Evolutionary conservation across 2,113 vertebrate genomes (phyloP).

Genomic region (Saccopteryx bilineata): DNA sequence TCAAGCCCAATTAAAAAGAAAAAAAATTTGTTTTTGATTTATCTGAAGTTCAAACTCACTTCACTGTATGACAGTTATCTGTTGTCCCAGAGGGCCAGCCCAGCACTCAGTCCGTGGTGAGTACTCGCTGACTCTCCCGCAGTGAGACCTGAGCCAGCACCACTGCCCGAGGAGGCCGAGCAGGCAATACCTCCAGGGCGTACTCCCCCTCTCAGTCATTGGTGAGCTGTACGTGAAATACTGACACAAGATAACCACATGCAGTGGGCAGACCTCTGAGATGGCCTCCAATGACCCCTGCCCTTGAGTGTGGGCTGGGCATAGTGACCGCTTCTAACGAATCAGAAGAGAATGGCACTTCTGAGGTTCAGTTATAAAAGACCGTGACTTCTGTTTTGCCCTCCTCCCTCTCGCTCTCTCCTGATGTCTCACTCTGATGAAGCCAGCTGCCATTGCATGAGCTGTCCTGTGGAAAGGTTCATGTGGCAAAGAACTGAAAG

Average conservation of each 20-base stretch:
- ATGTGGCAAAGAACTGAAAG: background rate
- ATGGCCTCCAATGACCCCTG: background rate
- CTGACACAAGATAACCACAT: background rate
- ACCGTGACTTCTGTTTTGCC: background rate
- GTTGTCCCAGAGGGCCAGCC: background rate
- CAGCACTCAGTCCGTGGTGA: background rate
- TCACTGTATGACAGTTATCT: background rate
- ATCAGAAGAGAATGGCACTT: background rate
- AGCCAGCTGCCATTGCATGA: background rate
- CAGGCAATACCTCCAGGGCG: background rate
- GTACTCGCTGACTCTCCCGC: background rate
- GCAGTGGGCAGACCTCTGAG: background rate
- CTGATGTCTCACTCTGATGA: background rate
- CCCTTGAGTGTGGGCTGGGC: background rate
- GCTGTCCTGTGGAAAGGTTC: background rate
- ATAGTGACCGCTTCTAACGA: background rate
- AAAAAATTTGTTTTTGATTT: background rate
- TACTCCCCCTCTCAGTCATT: background rate
- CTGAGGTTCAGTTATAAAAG: background rate
- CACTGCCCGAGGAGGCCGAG: background rate
- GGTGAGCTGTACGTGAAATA: background rate
- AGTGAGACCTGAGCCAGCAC: background rate
- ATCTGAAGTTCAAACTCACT: constrained; percentile 26
- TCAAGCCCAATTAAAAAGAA: background rate
- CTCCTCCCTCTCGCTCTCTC: background rate